phyloP scores from a whole-genome alignment of 64 coral and sea anemone species.

The Pachyseris speciosa region DNA sequence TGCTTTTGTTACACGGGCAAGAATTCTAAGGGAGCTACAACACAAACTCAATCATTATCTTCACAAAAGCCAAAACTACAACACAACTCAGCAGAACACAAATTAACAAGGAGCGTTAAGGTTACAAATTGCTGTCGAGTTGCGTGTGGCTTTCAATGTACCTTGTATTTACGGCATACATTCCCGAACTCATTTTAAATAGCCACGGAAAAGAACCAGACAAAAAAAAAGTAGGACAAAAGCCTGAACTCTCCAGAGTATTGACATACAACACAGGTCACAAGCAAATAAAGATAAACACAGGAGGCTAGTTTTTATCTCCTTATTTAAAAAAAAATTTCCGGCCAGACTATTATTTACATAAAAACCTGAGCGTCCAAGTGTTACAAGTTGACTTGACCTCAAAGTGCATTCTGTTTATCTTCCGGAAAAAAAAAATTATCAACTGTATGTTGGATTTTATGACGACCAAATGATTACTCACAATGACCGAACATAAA shows the following conservation, averaged over 20 bases:
- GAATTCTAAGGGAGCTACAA: no score
- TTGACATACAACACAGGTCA: conserved; percentile 10
- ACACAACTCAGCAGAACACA: no score
- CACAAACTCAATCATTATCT: no score
- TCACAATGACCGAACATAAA: neutral
- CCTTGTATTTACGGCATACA: neutral
- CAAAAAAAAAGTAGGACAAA: conserved; percentile 6
- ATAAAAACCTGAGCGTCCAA: neutral
- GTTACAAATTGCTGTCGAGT: no score
- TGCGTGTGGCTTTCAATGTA: neutral
- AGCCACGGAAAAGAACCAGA: neutral
- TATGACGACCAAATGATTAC: neutral
- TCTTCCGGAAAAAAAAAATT: neutral
- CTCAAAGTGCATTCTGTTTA: neutral
- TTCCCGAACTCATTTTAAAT: neutral
- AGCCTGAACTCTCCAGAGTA: neutral
- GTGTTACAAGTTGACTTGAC: neutral
- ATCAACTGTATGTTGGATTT: neutral
- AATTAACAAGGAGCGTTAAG: no score
- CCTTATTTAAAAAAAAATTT: neutral
- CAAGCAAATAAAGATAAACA: neutral
- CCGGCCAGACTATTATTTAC: conserved; percentile 26
- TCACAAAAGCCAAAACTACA: no score
- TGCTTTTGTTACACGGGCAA: no score
- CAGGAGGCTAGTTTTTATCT: neutral